Percentiles rank a stretch among this genome's conserved stretches.
These are phyloP conservation scores for Poecile montanus DNA, from an alignment of 2,797 vertebrate species.

Conservation along the genomic window DNA sequence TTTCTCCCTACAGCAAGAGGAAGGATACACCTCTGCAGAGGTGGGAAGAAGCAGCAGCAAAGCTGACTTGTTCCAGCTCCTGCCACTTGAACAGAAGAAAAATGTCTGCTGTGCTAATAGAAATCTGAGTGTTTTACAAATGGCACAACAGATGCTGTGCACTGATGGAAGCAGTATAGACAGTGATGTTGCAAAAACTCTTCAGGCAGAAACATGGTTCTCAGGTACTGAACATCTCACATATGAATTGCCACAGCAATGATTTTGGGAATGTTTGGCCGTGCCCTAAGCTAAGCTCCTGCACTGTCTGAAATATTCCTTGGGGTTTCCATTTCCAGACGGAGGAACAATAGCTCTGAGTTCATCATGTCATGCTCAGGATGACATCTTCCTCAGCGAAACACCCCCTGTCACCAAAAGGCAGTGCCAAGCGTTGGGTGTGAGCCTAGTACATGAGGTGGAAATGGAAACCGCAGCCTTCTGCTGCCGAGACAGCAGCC, in stretches of 20 bases:
- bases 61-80: background rate
- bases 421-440: constrained; percentile 5
- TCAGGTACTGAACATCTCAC: background rate
- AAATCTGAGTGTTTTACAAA: background rate
- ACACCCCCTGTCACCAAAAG: background rate
- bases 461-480: constrained; percentile 57
- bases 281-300: background rate
- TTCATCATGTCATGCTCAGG: constrained; percentile 29
- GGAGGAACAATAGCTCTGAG: constrained; percentile 10
- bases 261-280: background rate
- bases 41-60: background rate
- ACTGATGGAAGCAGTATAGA: background rate
- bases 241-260: background rate
- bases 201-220: background rate
- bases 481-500: constrained; percentile 35
- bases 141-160: background rate
- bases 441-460: constrained; percentile 32
- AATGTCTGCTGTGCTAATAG: background rate
- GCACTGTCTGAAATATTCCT: background rate
- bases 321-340: constrained; percentile 22
- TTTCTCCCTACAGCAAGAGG: background rate
- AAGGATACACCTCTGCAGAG: background rate
- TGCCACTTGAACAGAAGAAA: background rate
- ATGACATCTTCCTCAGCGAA: constrained; percentile 24
- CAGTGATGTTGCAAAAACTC: background rate